phyloP scores from a whole-genome alignment of 1,140 invertebrate genomes.

The Cheumatopsyche charites region DNA sequence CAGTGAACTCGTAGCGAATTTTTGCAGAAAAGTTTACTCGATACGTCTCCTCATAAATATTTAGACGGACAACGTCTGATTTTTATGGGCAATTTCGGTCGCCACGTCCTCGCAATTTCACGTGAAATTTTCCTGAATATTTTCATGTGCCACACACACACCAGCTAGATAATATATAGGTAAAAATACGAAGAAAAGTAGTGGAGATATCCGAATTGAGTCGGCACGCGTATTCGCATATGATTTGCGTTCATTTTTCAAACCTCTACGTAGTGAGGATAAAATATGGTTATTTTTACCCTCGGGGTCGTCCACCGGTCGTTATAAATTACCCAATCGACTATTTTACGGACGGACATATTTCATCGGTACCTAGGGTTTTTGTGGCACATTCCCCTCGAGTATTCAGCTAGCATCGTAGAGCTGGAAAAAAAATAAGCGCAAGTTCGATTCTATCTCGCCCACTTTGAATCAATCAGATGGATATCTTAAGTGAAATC shows the following conservation, averaged over 20 bases:
- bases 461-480: slow-evolving; percentile 4
- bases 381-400: not conserved
- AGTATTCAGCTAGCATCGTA: too few relatives aligned
- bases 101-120: too few relatives aligned
- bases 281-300: slow-evolving; percentile 20
- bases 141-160: too few relatives aligned
- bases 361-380: not conserved
- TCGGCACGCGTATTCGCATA: slow-evolving; percentile 5
- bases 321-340: slow-evolving; percentile 28
- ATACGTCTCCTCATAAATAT: too few relatives aligned
- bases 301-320: slow-evolving; percentile 6
- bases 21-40: too few relatives aligned
- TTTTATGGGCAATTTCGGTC: too few relatives aligned
- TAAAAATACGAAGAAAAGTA: not conserved
- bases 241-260: slow-evolving; percentile 23
- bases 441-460: not conserved
- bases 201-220: slow-evolving; percentile 10
- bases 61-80: too few relatives aligned
- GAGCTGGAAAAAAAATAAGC: not conserved
- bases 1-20: too few relatives aligned
- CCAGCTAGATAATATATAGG: too few relatives aligned
- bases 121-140: too few relatives aligned
- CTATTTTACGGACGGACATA: slow-evolving; percentile 21
- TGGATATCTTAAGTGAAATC: slow-evolving; percentile 17
- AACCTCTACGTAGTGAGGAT: not conserved